Conservation (phyloP, 1,140 invertebrate genomes). For the Diploscapter pachys region DNA sequence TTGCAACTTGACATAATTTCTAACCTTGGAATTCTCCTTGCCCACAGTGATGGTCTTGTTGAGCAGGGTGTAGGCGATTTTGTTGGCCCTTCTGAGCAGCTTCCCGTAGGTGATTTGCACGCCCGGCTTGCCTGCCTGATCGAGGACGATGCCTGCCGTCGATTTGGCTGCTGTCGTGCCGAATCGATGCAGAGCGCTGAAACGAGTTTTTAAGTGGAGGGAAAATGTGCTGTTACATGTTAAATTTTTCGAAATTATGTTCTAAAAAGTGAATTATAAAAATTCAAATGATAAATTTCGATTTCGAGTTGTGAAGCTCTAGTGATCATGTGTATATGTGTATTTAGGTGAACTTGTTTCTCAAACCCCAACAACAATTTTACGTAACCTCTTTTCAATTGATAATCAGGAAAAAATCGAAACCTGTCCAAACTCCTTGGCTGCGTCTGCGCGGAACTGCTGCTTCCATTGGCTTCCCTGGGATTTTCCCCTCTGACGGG, state of each 20-base stretch:
- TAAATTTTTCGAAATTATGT: no score
- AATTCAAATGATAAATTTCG: no score
- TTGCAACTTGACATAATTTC: not conserved
- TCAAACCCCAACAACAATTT: no score
- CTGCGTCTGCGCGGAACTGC: slow-evolving; percentile 64
- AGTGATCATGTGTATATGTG: no score
- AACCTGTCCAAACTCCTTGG: slow-evolving; percentile 29
- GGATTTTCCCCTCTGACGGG: slow-evolving; percentile 80
- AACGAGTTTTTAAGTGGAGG: not conserved
- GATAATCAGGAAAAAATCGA: no score
- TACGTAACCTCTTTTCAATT: no score
- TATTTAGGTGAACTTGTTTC: no score
- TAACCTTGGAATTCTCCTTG: slow-evolving; percentile 33
- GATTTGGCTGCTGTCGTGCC: slow-evolving; percentile 95
- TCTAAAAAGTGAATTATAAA: no score
- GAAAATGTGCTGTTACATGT: no score
- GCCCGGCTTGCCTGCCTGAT: slow-evolving; percentile 90
- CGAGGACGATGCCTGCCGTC: slow-evolving; percentile 88
- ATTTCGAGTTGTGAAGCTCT: no score
- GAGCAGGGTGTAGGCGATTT: slow-evolving; percentile 91
- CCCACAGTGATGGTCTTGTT: slow-evolving; percentile 70
- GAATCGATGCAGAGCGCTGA: slow-evolving; percentile 81
- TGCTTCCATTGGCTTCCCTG: slow-evolving; percentile 65
- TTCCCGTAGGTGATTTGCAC: slow-evolving; percentile 94
- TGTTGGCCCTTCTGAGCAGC: slow-evolving; percentile 86